These are phyloP conservation scores for Trachelus iudaicus DNA, from an alignment of 2,888 invertebrate genomes.

Conservation along the genomic window DNA sequence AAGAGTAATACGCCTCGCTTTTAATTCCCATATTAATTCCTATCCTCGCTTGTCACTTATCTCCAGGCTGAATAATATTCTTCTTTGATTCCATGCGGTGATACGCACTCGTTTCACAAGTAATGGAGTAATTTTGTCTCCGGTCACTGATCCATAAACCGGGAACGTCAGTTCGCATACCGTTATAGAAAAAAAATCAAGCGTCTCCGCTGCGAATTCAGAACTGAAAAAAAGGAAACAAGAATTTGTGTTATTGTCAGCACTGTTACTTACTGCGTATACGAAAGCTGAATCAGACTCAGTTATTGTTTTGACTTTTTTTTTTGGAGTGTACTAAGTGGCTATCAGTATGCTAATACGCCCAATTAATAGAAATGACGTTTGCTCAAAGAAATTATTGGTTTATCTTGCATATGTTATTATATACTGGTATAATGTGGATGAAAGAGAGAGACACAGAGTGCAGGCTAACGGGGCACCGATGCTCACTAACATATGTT, in stretches of 20 bases:
- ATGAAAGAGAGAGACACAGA: slow-evolving; percentile 1
- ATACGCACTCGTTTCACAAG: not conserved
- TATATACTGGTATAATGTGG: not conserved
- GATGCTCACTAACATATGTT: not conserved
- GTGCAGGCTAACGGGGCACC: slow-evolving; percentile 14
- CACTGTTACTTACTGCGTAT: too few species aligned
- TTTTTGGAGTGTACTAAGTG: not conserved
- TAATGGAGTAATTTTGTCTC: not conserved
- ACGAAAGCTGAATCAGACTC: not conserved
- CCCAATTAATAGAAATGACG: not conserved
- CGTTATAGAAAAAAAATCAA: not conserved
- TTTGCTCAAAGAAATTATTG: not conserved
- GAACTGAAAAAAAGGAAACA: not conserved
- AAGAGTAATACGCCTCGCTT: not conserved
- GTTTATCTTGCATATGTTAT: not conserved
- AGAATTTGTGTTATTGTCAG: not conserved
- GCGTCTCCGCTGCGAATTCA: not conserved
- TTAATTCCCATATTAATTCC: not conserved
- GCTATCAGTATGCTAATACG: not conserved
- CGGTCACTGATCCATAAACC: not conserved
- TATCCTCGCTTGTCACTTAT: not conserved
- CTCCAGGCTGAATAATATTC: not conserved
- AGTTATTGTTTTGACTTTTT: not conserved
- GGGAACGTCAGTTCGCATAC: not conserved
- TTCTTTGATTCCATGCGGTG: not conserved